These are phyloP conservation scores for Drosophila nikananu DNA, from an alignment of 1,140 invertebrate genomes.

Conservation along the genomic window DNA sequence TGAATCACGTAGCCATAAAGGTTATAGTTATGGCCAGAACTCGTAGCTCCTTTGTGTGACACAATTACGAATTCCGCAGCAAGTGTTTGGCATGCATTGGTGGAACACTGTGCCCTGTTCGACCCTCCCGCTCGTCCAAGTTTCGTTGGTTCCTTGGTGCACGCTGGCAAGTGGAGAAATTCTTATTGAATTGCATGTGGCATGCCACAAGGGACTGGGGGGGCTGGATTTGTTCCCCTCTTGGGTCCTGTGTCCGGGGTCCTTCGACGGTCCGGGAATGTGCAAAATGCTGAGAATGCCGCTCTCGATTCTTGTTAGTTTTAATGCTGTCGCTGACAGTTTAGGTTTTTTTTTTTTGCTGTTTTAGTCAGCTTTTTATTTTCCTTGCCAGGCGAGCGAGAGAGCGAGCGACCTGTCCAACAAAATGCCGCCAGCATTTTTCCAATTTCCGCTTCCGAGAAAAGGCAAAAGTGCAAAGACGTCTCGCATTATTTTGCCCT, in stretches of 20 bases:
- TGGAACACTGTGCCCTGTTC: slow-evolving; percentile 19
- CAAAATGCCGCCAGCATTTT: slow-evolving; percentile 68
- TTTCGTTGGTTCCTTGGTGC: slow-evolving; percentile 3
- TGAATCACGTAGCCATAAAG: slow-evolving; percentile 48
- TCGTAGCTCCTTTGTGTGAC: slow-evolving; percentile 32
- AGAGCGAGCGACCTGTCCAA: slow-evolving; percentile 54
- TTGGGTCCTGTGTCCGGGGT: slow-evolving; percentile 12
- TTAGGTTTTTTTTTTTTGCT: slow-evolving; percentile 20
- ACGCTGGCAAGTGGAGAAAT: slow-evolving; percentile 42
- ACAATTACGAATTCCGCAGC: slow-evolving; percentile 53
- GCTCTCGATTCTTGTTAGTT: slow-evolving; percentile 48
- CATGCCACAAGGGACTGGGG: slow-evolving; percentile 40
- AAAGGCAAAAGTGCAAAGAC: slow-evolving; percentile 40
- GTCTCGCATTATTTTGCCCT: slow-evolving; percentile 43
- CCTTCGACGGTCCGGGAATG: slow-evolving; percentile 29
- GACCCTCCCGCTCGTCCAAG: background rate
- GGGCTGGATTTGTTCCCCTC: slow-evolving; percentile 24
- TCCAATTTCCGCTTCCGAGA: slow-evolving; percentile 66
- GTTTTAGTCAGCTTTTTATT: slow-evolving; percentile 25
- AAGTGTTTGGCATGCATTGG: slow-evolving; percentile 60
- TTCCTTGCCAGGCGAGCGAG: slow-evolving; percentile 14
- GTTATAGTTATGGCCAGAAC: slow-evolving; percentile 49
- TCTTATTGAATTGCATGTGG: slow-evolving; percentile 58
- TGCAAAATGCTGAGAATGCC: slow-evolving; percentile 55
- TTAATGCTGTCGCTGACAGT: slow-evolving; percentile 72